Evolutionary conservation across 2,888 invertebrate species (phyloP).

Genomic region (Taenaris catops): DNA sequence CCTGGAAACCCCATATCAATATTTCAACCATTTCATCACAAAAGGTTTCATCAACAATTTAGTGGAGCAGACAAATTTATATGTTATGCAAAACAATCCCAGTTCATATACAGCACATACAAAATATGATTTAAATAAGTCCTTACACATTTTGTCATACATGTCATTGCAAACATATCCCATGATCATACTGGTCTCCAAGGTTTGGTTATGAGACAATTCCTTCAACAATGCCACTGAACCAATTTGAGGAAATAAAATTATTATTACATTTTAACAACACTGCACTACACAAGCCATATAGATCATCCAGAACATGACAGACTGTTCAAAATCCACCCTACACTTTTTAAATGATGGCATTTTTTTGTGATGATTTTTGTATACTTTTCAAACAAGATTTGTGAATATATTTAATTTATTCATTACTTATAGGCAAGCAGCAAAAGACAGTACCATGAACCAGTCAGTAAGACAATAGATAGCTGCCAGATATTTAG

Average conservation of each 20-base stretch:
- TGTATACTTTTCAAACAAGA: too few species aligned
- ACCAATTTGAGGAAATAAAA: constrained; percentile 22
- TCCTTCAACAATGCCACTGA: constrained; percentile 17
- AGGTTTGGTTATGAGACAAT: constrained; percentile 15
- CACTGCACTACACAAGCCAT: constrained; percentile 17
- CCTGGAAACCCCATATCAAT: constrained; percentile 29
- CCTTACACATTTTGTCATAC: constrained; percentile 16
- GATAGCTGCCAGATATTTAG: too few species aligned
- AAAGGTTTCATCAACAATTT: constrained; percentile 28
- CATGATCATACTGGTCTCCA: constrained; percentile 19
- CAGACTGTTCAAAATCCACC: constrained; percentile 5
- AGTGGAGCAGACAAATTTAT: constrained; percentile 24
- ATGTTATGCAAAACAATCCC: constrained; percentile 17
- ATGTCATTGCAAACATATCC: constrained; percentile 16
- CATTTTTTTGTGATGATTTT: too few species aligned
- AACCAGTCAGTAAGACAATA: too few species aligned
- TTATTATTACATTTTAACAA: constrained; percentile 20
- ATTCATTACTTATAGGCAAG: too few species aligned
- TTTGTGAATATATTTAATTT: too few species aligned
- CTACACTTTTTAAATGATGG: too few species aligned
- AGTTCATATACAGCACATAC: constrained; percentile 19
- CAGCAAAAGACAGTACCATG: too few species aligned
- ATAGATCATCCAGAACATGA: constrained; percentile 26
- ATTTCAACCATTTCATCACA: constrained; percentile 25
- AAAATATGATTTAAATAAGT: constrained; percentile 15